These are phyloP conservation scores for Octonoba sinensis DNA, from an alignment of 2,888 invertebrate genomes.

Conservation along the genomic window DNA sequence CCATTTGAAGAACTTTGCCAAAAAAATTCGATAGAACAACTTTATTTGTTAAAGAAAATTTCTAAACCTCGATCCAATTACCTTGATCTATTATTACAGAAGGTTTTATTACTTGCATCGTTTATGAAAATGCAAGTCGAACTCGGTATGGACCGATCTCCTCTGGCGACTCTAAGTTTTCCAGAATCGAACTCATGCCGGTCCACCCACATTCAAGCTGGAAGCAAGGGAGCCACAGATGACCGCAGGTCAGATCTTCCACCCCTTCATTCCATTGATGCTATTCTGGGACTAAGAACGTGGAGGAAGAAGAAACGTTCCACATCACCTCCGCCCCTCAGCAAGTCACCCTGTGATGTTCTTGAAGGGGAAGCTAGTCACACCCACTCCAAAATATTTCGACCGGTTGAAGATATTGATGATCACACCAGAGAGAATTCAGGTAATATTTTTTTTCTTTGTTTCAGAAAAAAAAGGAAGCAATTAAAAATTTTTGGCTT, in stretches of 20 bases:
- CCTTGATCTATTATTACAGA: no score
- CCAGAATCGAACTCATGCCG: slow-evolving; percentile 36
- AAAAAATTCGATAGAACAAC: background rate
- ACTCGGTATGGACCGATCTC: slow-evolving; percentile 41
- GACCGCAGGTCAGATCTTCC: slow-evolving; percentile 26
- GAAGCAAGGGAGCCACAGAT: slow-evolving; percentile 14
- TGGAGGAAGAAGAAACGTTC: slow-evolving; percentile 49
- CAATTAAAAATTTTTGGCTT: no score
- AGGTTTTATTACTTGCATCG: no score
- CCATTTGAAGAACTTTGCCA: no score
- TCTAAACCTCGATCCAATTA: no score
- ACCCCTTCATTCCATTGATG: slow-evolving; percentile 45
- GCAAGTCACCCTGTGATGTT: background rate
- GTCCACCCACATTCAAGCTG: slow-evolving; percentile 2
- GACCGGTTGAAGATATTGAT: slow-evolving; percentile 41
- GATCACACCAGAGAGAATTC: slow-evolving; percentile 57
- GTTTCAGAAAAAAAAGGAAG: background rate
- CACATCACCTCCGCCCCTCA: slow-evolving; percentile 26
- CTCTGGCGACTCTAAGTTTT: slow-evolving; percentile 37
- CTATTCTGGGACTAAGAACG: slow-evolving; percentile 47
- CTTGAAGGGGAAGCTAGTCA: slow-evolving; percentile 20
- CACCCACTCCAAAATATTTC: slow-evolving; percentile 27
- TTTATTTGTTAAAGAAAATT: no score
- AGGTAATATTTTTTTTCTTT: slow-evolving; percentile 17
- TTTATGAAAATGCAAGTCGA: slow-evolving; percentile 44